A percentile compares a stretch with the other conserved stretches of the same genome.
phyloP scores from a whole-genome alignment of 2,888 invertebrate genomes.

The Spisula solida region DNA sequence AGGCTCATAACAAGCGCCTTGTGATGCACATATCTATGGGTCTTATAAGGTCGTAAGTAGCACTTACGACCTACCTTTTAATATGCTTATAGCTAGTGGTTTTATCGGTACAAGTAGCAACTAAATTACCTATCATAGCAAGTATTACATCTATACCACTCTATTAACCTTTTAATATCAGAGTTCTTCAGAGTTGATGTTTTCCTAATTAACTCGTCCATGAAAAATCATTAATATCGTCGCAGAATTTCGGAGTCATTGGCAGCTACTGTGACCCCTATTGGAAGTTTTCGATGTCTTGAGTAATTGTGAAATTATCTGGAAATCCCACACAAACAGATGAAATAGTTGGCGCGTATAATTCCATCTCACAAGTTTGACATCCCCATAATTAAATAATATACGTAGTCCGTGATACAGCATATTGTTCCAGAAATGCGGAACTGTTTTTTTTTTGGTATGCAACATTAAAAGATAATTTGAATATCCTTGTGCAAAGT shows the following conservation, averaged over 20 bases:
- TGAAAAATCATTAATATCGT: background rate
- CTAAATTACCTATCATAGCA: no score
- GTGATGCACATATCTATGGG: no score
- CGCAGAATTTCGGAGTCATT: background rate
- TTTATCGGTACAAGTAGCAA: no score
- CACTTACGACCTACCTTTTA: no score
- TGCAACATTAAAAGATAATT: background rate
- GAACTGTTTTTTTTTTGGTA: background rate
- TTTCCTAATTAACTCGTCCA: background rate
- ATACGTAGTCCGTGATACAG: background rate
- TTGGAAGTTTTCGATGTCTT: background rate
- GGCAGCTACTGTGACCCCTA: background rate
- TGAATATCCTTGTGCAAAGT: no score
- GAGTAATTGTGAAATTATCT: conserved; percentile 10
- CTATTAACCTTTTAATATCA: no score
- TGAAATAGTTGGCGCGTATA: background rate
- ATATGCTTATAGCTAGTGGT: no score
- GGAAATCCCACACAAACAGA: background rate
- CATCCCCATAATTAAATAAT: background rate
- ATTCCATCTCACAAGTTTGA: background rate
- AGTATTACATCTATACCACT: no score
- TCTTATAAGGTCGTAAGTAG: no score
- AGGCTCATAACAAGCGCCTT: no score
- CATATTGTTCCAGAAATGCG: background rate
- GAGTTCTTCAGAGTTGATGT: background rate